phyloP scores from a whole-genome alignment of 2,888 invertebrate genomes.

The Aleiodes alternator region DNA sequence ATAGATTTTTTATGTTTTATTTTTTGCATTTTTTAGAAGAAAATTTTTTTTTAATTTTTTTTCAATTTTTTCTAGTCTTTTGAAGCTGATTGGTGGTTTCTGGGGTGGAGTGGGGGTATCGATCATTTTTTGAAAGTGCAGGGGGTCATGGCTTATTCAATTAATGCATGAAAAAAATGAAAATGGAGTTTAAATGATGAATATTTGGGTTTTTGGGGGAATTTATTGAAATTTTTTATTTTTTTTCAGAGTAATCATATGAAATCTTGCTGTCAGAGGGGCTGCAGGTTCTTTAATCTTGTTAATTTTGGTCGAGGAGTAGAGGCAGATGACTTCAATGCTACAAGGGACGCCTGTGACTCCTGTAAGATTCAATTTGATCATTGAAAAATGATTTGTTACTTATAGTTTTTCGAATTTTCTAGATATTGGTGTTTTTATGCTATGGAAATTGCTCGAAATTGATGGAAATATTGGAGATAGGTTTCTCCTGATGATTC shows the following conservation, averaged over 20 bases:
- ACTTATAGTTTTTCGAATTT: neutral
- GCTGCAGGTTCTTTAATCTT: slow-evolving; percentile 73
- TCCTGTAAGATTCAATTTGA: slow-evolving; percentile 62
- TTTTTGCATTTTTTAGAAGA: too few relatives aligned
- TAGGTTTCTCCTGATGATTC: too few relatives aligned
- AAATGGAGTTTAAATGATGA: slow-evolving; percentile 18
- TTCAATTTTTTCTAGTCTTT: too few relatives aligned
- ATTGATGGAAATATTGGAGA: too few relatives aligned
- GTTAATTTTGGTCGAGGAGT: slow-evolving; percentile 65
- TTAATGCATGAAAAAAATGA: too few relatives aligned
- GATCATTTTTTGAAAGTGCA: too few relatives aligned
- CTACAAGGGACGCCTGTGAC: slow-evolving; percentile 68
- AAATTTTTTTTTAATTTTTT: too few relatives aligned
- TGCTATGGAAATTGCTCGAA: too few relatives aligned
- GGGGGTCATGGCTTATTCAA: too few relatives aligned
- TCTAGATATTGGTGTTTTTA: neutral
- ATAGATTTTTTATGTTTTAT: too few relatives aligned
- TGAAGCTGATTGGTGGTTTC: too few relatives aligned
- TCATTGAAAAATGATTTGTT: slow-evolving; percentile 10
- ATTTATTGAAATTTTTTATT: neutral
- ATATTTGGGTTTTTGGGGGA: slow-evolving; percentile 11
- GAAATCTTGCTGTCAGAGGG: slow-evolving; percentile 71
- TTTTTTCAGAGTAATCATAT: slow-evolving; percentile 62
- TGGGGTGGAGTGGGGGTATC: too few relatives aligned
- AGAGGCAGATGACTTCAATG: slow-evolving; percentile 62